Base-by-base conservation (phyloP, 2,113 vertebrate genomes). In the Cyrtonyx montezumae region DNA sequence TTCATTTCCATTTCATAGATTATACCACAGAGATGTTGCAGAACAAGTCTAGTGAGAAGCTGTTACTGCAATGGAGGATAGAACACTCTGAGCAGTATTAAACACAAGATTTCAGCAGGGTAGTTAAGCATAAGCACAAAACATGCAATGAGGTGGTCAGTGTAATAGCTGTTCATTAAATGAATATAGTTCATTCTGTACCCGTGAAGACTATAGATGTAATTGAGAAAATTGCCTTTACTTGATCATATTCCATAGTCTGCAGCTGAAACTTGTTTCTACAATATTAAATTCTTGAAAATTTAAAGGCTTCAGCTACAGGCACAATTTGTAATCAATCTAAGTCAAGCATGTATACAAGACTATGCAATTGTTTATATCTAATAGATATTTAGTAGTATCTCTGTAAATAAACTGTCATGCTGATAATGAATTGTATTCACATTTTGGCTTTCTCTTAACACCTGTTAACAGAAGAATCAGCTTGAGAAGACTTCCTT, bases 21-120 rank as follows among this genome's bases (percentile, higher is more conserved):
- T 48, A 77, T 65, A 28, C 67, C 71, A 16, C 1, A 63, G 76
- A 42, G 68, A 86, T 93, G 65, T 85, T 90, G 85, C 63, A 91
- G 56, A 80, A 69, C 85, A 91, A 75, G 93, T 90, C 76, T 83
- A 85, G 61, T 55, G 83, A 73, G 94, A 91, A 68, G 48, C 73
- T 58, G 53, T 23, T 62, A 16, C 69, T 66, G 18, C 25, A 37
- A 25, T 55, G 34, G 37, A 83, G 49, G n/a, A 67, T 55, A 70
- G 28, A 77, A 67, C n/a, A 53, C 13, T 70, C 48, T 20, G 68
- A 67, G 55, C 62, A 67, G 15, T 32, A 45, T 49, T 36, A 83
- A 74, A 51, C 9, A 25, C 32, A 70, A 53, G 40, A 61, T 79
- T 93, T 88, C 88, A 85, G 3, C 1, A 3, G 25, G 10, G 11